phyloP scores from a whole-genome alignment of 2,888 invertebrate species.

The Fragum whitleyi region DNA sequence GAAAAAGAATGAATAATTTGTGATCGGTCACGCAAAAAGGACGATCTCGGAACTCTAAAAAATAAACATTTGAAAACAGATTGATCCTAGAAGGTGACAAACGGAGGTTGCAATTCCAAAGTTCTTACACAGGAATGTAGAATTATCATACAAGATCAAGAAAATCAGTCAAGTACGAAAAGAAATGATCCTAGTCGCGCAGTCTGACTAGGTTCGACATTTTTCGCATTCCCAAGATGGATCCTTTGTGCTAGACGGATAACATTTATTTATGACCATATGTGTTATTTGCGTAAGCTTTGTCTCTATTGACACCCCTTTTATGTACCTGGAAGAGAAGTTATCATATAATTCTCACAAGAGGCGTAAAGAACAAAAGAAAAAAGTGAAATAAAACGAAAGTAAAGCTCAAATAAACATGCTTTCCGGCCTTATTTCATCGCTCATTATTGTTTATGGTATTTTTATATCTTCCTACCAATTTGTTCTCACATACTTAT shows the following conservation, averaged over 20 bases:
- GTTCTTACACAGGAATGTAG: too few species aligned
- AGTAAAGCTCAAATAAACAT: slow-evolving; percentile 34
- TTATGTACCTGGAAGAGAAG: slow-evolving; percentile 6
- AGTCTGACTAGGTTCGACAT: too few species aligned
- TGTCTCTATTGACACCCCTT: slow-evolving; percentile 14
- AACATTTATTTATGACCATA: slow-evolving; percentile 44
- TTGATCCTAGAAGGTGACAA: too few species aligned
- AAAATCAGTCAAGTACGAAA: too few species aligned
- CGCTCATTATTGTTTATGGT: slow-evolving; percentile 28
- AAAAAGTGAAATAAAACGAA: slow-evolving; percentile 22
- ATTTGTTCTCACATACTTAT: slow-evolving; percentile 27
- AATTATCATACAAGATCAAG: too few species aligned
- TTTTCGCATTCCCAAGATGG: too few species aligned
- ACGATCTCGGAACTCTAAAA: too few species aligned
- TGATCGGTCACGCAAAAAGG: too few species aligned
- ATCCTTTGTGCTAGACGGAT: too few species aligned
- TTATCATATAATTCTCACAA: slow-evolving; percentile 13
- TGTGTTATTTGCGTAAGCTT: slow-evolving; percentile 30
- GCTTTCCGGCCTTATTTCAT: slow-evolving; percentile 22
- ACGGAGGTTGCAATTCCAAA: too few species aligned
- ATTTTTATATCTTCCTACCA: slow-evolving; percentile 23
- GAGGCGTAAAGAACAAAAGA: slow-evolving; percentile 28
- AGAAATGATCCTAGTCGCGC: too few species aligned
- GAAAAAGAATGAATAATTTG: slow-evolving; percentile 48
- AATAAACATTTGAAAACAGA: too few species aligned